Evolutionary conservation across 2,797 vertebrate species (phyloP), one percentile per base, ranked within the genome.

Genomic region (Mormyrus proboscirostris): DNA sequence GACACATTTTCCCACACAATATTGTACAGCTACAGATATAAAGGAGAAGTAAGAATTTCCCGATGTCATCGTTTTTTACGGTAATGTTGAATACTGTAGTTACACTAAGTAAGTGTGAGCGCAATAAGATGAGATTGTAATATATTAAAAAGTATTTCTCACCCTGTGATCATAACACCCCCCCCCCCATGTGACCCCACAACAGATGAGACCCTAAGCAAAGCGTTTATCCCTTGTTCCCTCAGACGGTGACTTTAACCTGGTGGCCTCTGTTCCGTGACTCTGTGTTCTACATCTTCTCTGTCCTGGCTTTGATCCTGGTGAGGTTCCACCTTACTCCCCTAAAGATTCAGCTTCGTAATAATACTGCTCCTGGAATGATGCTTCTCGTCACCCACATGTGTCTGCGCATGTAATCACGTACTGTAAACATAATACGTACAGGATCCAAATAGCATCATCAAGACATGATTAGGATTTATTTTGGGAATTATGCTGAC

Each of bases 241-340:
- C 76, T 82, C 93, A 96, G 96, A 94, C 93, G 0, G 94, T 96
- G 91, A 79, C 65, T n/a, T 93, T 96, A 90, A 96, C 96, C 0
- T 96, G 96, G 96, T 96, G 96, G 96, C 94, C 96, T 53, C 91
- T 96, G 9, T 96, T 96, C 91, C 93, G 96, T 92, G 96, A 96
- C 88, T 95, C 95, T 2, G 86, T 92, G 76, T 96, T 95, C 94
- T 96, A 96, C 92, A 96, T 96, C 92, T 92, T 96, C 38, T 92
- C 96, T 8, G 96, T 96, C 0, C 92, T 96, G 91, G 93, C 95
- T 29, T 95, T 96, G 90, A 96, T 96, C 88, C 50, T 95, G 95
- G 96, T 96, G 89, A 95, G 94, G 90, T 22, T 29, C 49, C 4
- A 50, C 1, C 16, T 62, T 2, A 2, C 29, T 47, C 10, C 51